Base-by-base conservation (phyloP, 2,113 vertebrate species). In the Girardinichthys multiradiatus region DNA sequence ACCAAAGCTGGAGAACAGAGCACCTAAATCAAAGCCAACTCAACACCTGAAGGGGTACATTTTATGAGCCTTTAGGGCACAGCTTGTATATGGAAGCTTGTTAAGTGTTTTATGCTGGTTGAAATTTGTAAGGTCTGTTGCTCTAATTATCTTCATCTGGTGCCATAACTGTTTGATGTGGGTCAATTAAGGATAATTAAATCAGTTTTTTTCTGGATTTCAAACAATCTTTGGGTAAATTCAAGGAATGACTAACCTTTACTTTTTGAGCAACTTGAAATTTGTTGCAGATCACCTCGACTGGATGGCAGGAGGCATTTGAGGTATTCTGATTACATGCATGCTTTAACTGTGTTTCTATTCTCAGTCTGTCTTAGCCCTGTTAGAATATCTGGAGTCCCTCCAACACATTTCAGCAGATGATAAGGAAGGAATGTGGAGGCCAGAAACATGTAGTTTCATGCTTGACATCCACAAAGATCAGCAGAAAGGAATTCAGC, bases 391-490 rank as follows among this genome's bases (percentile, higher is more conserved):
- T 72, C 82, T 82, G 79, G 70, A 80, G 51, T 71, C 24, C 0
- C 63, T 80, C 85, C 81, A 84, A 15, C 70, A 51, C 79, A 74
- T 82, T 77, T 84, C 73, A 77, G 57, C 79, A 59, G 64, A 57
- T 13, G 84, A 86, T 89, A 87, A 85, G 72, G 74, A 30, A 85
- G 72, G 87, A 89, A 87, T 89, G 87, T 29, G 70, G 63, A 73
- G 70, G 72, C 67, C 64, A 59, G 67, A 63, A 68, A 83, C 87
- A 72, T 79, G 87, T 84, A 76, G 80, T 77, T 71, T 89, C 87
- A 79, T 29, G 87, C 82, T 85, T 65, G 33, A 70, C 63, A 59
- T 73, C 42, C 80, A 80, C 65, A 42, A 59, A 26, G 35, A 86
- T 72, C 71, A 72, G 13, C 45, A 45, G 26, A 62, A 29, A 84